Conservation (phyloP, 2,797 vertebrate genomes). For the Pangasius macronema region DNA sequence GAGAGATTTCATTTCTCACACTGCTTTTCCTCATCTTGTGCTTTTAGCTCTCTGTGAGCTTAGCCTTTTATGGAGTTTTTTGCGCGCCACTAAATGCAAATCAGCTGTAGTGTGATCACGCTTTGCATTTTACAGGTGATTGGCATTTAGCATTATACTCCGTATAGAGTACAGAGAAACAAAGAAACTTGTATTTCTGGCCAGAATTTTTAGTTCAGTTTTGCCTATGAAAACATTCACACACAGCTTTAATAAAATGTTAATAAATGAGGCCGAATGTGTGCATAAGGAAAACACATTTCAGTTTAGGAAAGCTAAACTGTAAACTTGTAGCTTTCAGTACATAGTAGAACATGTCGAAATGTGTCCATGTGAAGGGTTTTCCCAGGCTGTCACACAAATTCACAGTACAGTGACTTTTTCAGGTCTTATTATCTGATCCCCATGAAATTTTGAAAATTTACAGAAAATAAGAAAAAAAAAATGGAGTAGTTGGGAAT, state of each 20-base stretch:
- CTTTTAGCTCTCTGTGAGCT: neutral
- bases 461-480: neutral
- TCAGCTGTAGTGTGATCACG: neutral
- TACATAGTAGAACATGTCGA: neutral
- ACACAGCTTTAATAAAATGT: neutral
- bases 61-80: neutral
- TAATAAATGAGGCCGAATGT: neutral
- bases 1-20: neutral
- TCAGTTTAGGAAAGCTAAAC: neutral
- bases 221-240: neutral
- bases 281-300: neutral
- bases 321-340: neutral
- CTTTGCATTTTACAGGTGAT: neutral
- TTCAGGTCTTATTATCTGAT: neutral
- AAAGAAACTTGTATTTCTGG: neutral
- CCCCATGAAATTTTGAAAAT: neutral
- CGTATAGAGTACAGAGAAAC: neutral
- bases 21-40: neutral
- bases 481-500: neutral
- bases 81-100: neutral
- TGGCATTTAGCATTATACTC: neutral
- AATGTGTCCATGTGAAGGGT: neutral
- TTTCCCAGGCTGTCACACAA: constrained; percentile 2
- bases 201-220: neutral
- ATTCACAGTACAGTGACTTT: neutral